Percentiles rank a stretch among this genome's conserved stretches.
Evolutionary conservation across 1,140 invertebrate genomes (phyloP).

Genomic region (Zaprionus africanus): DNA sequence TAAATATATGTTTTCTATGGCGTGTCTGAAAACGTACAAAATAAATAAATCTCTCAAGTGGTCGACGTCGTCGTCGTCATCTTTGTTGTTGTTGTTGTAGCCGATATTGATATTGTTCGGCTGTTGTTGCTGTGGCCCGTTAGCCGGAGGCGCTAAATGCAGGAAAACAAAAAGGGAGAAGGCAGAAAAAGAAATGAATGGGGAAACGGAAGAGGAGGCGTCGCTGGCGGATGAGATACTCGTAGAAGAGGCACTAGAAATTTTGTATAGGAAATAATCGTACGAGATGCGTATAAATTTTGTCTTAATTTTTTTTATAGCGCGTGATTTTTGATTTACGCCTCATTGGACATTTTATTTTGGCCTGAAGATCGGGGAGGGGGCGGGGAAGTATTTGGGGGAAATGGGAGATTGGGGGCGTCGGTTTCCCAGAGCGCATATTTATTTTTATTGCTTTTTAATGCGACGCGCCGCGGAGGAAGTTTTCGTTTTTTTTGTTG

Average conservation of each 20-base stretch:
- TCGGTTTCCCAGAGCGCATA: conserved; percentile 71
- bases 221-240: conserved; percentile 13
- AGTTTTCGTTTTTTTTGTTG: conserved; percentile 70
- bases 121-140: conserved; percentile 24
- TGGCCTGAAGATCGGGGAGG: conserved; percentile 47
- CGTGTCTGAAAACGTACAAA: conserved; percentile 45
- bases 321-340: conserved; percentile 81
- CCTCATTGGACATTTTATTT: conserved; percentile 76
- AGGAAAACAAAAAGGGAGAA: conserved; percentile 55
- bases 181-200: conserved; percentile 41
- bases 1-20: conserved; percentile 19
- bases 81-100: conserved; percentile 33
- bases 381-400: neutral
- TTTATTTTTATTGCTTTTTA: conserved; percentile 83
- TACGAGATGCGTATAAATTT: conserved; percentile 66
- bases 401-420: neutral
- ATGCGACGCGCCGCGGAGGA: conserved; percentile 69
- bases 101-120: conserved; percentile 34
- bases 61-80: conserved; percentile 34
- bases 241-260: conserved; percentile 22
- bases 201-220: conserved; percentile 29
- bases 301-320: conserved; percentile 55
- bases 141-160: conserved; percentile 71
- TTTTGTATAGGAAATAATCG: conserved; percentile 48
- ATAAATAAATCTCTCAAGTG: conserved; percentile 74